Percentiles rank a stretch among this genome's conserved stretches.
phyloP scores from a whole-genome alignment of 1,140 invertebrate species.

The Proctacanthus coquilletti region DNA sequence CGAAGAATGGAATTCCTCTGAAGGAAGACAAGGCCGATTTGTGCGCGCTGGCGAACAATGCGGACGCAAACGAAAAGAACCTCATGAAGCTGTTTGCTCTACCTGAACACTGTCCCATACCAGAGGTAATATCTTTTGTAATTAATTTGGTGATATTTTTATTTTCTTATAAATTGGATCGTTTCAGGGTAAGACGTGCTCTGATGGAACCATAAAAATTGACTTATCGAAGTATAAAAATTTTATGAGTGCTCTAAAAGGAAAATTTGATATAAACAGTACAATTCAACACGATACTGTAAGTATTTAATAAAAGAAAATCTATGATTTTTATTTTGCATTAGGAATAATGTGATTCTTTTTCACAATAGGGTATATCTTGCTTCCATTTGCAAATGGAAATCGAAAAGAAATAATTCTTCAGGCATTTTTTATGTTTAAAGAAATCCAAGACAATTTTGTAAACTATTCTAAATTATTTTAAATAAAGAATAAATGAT shows the following conservation, averaged over 20 bases:
- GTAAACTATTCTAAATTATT: too few relatives aligned
- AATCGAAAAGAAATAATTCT: neutral
- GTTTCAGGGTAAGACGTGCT: neutral
- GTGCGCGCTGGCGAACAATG: neutral
- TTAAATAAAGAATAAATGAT: too few relatives aligned
- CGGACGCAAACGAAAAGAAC: neutral
- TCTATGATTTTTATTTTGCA: too few relatives aligned
- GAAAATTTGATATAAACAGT: neutral
- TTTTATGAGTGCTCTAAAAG: neutral
- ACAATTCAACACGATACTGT: conserved; percentile 1
- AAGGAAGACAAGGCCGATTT: conserved; percentile 1
- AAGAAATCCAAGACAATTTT: too few relatives aligned
- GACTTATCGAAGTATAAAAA: conserved; percentile 3
- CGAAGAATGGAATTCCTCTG: neutral
- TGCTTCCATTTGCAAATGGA: conserved; percentile 1
- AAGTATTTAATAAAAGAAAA: neutral
- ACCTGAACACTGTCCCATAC: conserved; percentile 4
- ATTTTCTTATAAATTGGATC: neutral
- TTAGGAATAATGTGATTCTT: neutral
- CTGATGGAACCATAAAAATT: neutral
- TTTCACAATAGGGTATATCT: neutral
- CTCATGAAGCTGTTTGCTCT: conserved; percentile 4
- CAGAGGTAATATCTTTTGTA: conserved; percentile 1
- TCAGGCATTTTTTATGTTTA: neutral
- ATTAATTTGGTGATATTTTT: too few relatives aligned